Percentiles rank a stretch among this genome's conserved stretches.
These are phyloP conservation scores for Pyrocephalus nanus DNA, from an alignment of 2,797 vertebrate genomes.

Conservation along the genomic window DNA sequence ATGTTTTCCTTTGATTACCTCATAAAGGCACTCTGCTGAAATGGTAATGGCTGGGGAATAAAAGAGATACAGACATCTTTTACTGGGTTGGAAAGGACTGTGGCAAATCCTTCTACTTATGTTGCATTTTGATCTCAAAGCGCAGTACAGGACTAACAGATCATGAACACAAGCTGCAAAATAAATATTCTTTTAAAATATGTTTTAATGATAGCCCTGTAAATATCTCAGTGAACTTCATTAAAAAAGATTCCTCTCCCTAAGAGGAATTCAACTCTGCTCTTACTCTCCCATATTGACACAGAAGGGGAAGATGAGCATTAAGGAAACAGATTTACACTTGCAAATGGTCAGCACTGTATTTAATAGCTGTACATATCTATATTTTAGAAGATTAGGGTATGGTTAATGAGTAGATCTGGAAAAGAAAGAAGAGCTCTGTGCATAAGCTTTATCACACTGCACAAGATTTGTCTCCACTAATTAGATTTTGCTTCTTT, in stretches of 20 bases:
- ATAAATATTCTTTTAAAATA: neutral
- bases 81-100: neutral
- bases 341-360: neutral
- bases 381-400: neutral
- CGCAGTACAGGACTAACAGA: neutral
- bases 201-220: neutral
- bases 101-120: neutral
- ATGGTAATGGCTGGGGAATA: neutral
- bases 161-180: neutral
- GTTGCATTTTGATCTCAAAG: neutral
- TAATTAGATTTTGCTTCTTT: neutral
- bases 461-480: neutral
- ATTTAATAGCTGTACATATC: neutral
- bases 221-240: neutral
- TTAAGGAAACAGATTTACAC: neutral
- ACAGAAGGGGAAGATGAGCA: neutral
- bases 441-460: neutral
- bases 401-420: neutral
- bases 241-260: neutral
- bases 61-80: neutral
- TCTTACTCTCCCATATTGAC: neutral
- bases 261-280: neutral
- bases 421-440: neutral
- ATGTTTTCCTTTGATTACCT: conserved; percentile 49
- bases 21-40: conserved; percentile 8